These are phyloP conservation scores for Conus canariensis DNA, from an alignment of 2,888 invertebrate genomes.

Conservation along the genomic window DNA sequence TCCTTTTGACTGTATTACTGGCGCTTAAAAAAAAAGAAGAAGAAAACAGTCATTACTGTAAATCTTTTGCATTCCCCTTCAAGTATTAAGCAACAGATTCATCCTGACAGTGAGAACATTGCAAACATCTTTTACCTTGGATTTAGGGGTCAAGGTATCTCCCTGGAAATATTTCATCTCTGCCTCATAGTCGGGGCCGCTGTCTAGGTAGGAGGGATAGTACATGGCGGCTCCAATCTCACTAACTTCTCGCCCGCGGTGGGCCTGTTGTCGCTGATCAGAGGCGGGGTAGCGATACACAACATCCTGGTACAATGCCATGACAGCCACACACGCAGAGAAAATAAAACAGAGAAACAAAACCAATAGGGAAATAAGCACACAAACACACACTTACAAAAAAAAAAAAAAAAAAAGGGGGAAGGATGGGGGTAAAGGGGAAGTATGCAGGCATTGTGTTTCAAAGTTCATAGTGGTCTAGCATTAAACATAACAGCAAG, in stretches of 20 bases:
- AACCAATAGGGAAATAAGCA: slow-evolving; percentile 37
- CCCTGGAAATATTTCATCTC: slow-evolving; percentile 74
- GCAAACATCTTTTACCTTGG: slow-evolving; percentile 54
- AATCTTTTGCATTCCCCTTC: too few relatives aligned
- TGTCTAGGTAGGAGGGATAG: slow-evolving; percentile 73
- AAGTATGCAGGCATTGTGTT: not conserved
- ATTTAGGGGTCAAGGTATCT: slow-evolving; percentile 67
- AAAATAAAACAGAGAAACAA: slow-evolving; percentile 44
- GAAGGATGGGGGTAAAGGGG: not conserved
- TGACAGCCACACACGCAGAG: slow-evolving; percentile 26
- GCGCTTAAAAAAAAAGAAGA: too few relatives aligned
- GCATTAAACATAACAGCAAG: not conserved
- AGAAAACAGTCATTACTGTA: too few relatives aligned
- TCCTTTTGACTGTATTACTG: too few relatives aligned
- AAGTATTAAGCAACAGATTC: too few relatives aligned
- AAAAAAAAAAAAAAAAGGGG: not conserved
- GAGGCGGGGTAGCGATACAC: slow-evolving; percentile 58
- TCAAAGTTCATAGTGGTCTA: too few relatives aligned
- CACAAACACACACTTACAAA: not conserved
- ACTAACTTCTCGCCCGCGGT: slow-evolving; percentile 62
- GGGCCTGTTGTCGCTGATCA: slow-evolving; percentile 53
- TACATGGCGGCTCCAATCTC: slow-evolving; percentile 70
- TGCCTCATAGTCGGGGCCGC: slow-evolving; percentile 72
- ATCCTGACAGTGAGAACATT: too few relatives aligned
- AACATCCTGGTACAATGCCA: slow-evolving; percentile 58